Evolutionary conservation across 2,113 vertebrate genomes (phyloP), one percentile per base, ranked within the genome.

Genomic region (Triplophysa rosa): DNA sequence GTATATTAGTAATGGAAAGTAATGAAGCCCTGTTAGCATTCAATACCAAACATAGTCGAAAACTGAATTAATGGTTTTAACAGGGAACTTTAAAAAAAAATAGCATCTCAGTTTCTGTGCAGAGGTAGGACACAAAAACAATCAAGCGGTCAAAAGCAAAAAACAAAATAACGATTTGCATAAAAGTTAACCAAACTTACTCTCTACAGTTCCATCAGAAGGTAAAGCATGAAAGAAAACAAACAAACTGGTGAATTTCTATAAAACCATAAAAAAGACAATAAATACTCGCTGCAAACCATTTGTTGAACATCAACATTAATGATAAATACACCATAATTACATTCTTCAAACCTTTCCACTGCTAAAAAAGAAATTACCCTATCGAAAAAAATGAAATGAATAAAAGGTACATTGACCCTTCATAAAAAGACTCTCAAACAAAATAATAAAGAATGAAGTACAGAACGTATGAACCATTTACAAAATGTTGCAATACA

Each of bases 151-250:
- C 92, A 93, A 89, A 71, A 14, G 42, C 26, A 54, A 62, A 70
- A 10, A n/a, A 19, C 4, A 29, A 16, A 17, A 42, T 47, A 24
- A 29, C 58, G 62, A 84, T 86, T 91, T 92, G 89, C 89, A 92
- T 88, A 88, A 89, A 92, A 92, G 88, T 73, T 89, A 92, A 92
- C 92, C 91, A 94, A 92, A 99, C 97, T 98, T 99, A 99, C 97
- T 97, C 97, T 97, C 97, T 99, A 96, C 87, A 94, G 96, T 96
- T 95, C 95, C 95, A 95, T 95, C 95, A 94, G 91, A 92, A 93
- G 90, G 89, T 91, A 94, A 90, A 84, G 94, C 95, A 95, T 96
- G 95, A 91, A 94, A 92, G 92, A 92, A 89, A 91, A 88, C 91
- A 90, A 91, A 88, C 89, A 93, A 42, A 56, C 83, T 66, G 45